Conservation (phyloP, 2,888 invertebrate species). For the Tachystola acroxantha region DNA sequence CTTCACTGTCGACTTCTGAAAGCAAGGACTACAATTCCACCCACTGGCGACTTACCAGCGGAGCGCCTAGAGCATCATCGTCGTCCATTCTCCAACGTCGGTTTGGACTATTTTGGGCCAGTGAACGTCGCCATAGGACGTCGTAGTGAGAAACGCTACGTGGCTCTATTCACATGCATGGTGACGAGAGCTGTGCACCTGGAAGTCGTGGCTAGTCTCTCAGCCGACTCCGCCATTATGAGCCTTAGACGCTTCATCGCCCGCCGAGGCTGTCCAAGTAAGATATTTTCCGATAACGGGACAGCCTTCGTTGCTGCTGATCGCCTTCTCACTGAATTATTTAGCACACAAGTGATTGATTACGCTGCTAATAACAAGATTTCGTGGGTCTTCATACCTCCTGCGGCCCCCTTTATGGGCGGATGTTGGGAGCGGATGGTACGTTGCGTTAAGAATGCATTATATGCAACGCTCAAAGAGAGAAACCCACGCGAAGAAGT, state of each 20-base stretch:
- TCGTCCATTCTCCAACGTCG: not conserved
- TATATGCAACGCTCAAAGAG: conserved; percentile 7
- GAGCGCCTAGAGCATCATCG: not conserved
- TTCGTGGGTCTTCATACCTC: conserved; percentile 12
- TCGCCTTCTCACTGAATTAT: not conserved
- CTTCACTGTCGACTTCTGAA: not conserved
- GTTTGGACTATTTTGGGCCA: not conserved
- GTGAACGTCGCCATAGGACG: not conserved
- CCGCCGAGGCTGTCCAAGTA: conserved; percentile 7
- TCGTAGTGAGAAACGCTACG: not conserved
- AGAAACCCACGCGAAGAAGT: conserved; percentile 9
- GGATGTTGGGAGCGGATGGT: conserved; percentile 15
- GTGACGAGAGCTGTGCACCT: conserved; percentile 11
- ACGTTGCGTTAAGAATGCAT: conserved; percentile 8
- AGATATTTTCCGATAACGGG: conserved; percentile 13
- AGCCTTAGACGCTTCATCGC: conserved; percentile 9
- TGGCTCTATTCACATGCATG: conserved; percentile 15
- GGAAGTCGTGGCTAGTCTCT: conserved; percentile 7
- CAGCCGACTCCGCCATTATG: conserved; percentile 7
- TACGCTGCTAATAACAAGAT: not conserved
- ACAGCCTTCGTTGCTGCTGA: conserved; percentile 10
- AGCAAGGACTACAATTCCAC: not conserved
- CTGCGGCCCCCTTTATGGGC: conserved; percentile 12
- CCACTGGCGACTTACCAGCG: not conserved
- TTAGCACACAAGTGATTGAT: no score